Conservation (phyloP, 2,797 vertebrate species). For the Spinus olivaceus region DNA sequence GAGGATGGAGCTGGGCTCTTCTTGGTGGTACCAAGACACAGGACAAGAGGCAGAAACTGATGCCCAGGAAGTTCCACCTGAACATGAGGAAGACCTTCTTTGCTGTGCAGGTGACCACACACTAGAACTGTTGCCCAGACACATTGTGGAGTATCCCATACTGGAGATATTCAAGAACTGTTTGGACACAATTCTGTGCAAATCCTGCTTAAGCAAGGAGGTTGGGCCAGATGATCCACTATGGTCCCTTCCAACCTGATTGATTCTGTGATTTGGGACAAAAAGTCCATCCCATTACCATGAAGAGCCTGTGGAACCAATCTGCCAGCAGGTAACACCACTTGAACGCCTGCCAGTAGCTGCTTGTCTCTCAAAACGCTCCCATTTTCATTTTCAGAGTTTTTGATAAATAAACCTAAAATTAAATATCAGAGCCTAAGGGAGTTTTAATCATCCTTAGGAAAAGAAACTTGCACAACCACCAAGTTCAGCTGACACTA, state of each 20-base stretch:
- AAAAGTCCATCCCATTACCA: background rate
- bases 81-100: background rate
- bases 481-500: background rate
- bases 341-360: background rate
- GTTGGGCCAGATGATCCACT: background rate
- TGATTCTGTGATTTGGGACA: background rate
- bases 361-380: background rate
- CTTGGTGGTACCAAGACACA: background rate
- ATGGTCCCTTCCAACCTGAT: background rate
- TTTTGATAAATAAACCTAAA: background rate
- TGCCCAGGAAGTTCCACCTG: background rate
- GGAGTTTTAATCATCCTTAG: background rate
- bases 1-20: background rate
- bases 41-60: background rate
- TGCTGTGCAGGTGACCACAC: background rate
- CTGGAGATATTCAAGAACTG: background rate
- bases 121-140: background rate
- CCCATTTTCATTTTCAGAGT: background rate
- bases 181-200: background rate
- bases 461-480: background rate
- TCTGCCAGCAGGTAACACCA: background rate
- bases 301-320: background rate
- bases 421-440: background rate
- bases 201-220: background rate
- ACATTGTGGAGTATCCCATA: background rate